phyloP scores from a whole-genome alignment of 2,113 vertebrate genomes.

The Spheniscus mendiculus region DNA sequence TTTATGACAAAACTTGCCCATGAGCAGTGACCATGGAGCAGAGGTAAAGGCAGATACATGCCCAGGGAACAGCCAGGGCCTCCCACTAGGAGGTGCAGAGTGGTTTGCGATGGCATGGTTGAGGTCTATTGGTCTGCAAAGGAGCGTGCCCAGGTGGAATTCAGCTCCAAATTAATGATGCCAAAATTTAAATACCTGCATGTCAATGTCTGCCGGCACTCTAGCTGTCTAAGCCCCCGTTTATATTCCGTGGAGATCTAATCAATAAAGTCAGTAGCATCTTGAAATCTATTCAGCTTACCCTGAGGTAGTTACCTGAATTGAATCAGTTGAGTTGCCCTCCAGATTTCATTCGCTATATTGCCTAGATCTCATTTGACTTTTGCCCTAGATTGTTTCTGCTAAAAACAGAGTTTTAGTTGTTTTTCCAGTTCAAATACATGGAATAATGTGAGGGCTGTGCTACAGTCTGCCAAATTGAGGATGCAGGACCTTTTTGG shows the following conservation, averaged over 20 bases:
- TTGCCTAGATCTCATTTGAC: neutral
- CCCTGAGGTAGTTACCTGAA: neutral
- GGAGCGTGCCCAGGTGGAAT: neutral
- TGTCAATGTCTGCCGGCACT: neutral
- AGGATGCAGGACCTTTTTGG: neutral
- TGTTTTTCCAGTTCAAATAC: neutral
- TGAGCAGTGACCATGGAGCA: neutral
- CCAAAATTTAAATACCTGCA: neutral
- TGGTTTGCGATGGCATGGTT: fast-evolving
- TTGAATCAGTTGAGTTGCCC: neutral
- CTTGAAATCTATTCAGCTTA: neutral
- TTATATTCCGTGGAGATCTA: neutral
- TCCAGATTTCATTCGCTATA: neutral
- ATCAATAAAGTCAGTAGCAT: neutral
- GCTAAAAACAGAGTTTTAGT: neutral
- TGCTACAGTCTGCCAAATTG: neutral
- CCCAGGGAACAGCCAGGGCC: neutral
- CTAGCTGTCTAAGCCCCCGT: neutral
- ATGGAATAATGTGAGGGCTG: neutral
- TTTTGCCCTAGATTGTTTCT: neutral
- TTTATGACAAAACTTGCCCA: neutral
- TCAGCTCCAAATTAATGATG: neutral
- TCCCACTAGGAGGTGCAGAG: neutral
- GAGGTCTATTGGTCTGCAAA: neutral
- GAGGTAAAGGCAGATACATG: neutral